These are phyloP conservation scores for Drosophila mojavensis DNA, from an alignment of 1,140 invertebrate species.

Conservation along the genomic window DNA sequence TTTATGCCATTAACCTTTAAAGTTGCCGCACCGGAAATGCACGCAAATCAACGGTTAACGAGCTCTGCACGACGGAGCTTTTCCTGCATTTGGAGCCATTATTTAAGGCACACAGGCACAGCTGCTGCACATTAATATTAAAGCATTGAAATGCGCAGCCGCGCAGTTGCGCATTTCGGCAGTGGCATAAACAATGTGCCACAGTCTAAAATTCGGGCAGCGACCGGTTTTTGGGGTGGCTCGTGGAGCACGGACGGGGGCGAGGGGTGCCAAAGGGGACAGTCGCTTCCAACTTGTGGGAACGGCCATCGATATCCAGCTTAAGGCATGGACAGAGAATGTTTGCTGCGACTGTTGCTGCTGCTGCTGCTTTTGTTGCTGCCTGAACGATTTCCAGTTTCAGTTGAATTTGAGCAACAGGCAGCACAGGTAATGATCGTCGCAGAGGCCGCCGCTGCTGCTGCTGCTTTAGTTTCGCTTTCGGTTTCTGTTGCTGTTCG, in stretches of 20 bases:
- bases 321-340: slow-evolving; percentile 34
- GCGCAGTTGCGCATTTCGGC: slow-evolving; percentile 26
- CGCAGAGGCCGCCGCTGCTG: slow-evolving; percentile 24
- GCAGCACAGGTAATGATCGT: slow-evolving; percentile 68
- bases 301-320: slow-evolving; percentile 69
- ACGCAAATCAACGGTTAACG: slow-evolving; percentile 38
- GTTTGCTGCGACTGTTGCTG: neutral
- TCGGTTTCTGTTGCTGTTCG: slow-evolving; percentile 46
- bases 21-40: slow-evolving; percentile 34
- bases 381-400: slow-evolving; percentile 65
- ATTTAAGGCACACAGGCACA: slow-evolving; percentile 30
- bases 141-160: slow-evolving; percentile 40
- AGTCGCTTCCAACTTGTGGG: slow-evolving; percentile 62
- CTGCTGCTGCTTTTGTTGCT: slow-evolving; percentile 8
- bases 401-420: slow-evolving; percentile 73
- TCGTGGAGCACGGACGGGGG: slow-evolving; percentile 3
- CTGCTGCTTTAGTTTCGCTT: slow-evolving; percentile 50
- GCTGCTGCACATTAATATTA: slow-evolving; percentile 71
- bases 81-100: slow-evolving; percentile 39
- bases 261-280: neutral
- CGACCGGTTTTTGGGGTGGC: slow-evolving; percentile 57
- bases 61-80: slow-evolving; percentile 37
- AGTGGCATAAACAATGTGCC: slow-evolving; percentile 66
- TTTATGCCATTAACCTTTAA: slow-evolving; percentile 12
- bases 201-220: slow-evolving; percentile 71